These are phyloP conservation scores for Polydrusus tereticollis DNA, from an alignment of 2,888 invertebrate species.

Conservation along the genomic window DNA sequence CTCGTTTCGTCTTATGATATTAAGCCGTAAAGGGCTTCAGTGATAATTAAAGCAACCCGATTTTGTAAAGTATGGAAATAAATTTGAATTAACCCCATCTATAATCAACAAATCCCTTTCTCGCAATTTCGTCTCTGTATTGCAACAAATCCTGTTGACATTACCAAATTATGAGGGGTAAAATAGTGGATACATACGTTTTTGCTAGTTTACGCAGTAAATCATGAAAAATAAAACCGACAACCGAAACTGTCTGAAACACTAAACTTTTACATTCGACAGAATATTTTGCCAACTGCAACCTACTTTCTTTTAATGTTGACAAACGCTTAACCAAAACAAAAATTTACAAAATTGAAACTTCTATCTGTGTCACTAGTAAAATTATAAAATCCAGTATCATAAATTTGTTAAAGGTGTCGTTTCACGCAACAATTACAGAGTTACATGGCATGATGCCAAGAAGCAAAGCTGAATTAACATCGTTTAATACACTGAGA, in stretches of 20 bases:
- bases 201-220: no score
- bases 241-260: not conserved
- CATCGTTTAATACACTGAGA: not conserved
- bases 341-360: conserved; percentile 2
- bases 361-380: conserved; percentile 8
- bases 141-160: no score
- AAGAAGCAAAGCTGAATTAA: conserved; percentile 11
- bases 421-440: conserved; percentile 22
- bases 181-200: no score
- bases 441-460: not conserved
- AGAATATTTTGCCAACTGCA: conserved; percentile 12
- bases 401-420: conserved; percentile 12
- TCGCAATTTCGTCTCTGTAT: no score
- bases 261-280: not conserved
- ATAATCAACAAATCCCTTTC: no score
- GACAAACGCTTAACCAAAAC: conserved; percentile 12
- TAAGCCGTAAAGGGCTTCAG: no score
- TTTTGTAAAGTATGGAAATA: no score
- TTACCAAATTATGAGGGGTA: no score
- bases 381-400: conserved; percentile 17
- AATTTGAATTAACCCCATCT: no score
- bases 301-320: conserved; percentile 6
- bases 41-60: no score
- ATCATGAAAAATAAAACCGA: not conserved
- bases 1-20: no score